Conservation (phyloP, 2,888 invertebrate species). For the Troides aeacus region DNA sequence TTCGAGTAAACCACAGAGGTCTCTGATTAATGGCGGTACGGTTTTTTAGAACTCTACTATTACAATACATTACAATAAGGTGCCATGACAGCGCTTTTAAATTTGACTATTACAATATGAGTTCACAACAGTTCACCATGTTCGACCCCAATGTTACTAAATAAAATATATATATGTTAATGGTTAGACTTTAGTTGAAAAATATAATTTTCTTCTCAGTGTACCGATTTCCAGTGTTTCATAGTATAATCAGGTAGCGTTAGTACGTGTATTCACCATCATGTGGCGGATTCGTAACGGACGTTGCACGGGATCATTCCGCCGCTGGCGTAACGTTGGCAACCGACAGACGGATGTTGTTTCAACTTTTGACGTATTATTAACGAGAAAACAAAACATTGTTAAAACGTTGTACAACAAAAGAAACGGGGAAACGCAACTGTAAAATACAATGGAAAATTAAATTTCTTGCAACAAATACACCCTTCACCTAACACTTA, state of each 20-base stretch:
- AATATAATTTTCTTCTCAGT: too few relatives aligned
- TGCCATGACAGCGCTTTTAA: too few relatives aligned
- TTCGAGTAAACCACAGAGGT: too few relatives aligned
- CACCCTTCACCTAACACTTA: background rate
- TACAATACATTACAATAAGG: too few relatives aligned
- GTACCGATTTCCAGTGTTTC: background rate
- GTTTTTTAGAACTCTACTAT: too few relatives aligned
- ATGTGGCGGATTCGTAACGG: slow-evolving; percentile 23
- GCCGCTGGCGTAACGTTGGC: slow-evolving; percentile 2
- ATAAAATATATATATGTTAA: too few relatives aligned
- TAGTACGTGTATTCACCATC: slow-evolving; percentile 21
- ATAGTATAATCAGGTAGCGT: background rate
- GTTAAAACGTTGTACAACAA: slow-evolving; percentile 15
- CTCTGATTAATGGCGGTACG: too few relatives aligned
- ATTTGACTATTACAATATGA: too few relatives aligned
- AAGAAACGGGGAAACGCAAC: slow-evolving; percentile 4
- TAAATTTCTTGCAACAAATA: too few relatives aligned
- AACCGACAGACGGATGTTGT: slow-evolving; percentile 22
- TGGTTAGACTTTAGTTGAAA: too few relatives aligned
- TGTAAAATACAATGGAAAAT: slow-evolving; percentile 3
- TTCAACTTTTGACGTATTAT: slow-evolving; percentile 20
- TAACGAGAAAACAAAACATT: slow-evolving; percentile 21
- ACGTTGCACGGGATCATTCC: slow-evolving; percentile 9
- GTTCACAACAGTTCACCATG: too few relatives aligned
- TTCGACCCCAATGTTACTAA: too few relatives aligned